These are phyloP conservation scores for Sialia sialis DNA, from an alignment of 2,113 vertebrate species.

Conservation along the genomic window DNA sequence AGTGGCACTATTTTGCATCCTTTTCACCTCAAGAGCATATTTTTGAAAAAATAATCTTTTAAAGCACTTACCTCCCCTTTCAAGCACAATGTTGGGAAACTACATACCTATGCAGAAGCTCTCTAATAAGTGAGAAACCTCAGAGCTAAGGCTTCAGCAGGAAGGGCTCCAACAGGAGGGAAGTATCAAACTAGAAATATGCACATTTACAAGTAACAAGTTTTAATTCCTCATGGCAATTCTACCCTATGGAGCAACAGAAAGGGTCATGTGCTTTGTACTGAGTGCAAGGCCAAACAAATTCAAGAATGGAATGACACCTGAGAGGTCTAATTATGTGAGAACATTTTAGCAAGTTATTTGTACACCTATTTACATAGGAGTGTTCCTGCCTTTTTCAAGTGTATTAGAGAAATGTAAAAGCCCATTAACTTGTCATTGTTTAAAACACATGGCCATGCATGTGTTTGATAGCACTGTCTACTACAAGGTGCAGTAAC, in stretches of 20 bases:
- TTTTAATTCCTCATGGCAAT: background rate
- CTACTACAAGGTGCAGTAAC: background rate
- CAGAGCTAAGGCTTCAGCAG: background rate
- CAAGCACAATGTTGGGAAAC: background rate
- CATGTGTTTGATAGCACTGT: background rate
- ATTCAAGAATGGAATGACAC: background rate
- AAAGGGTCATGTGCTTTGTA: background rate
- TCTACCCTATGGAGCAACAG: background rate
- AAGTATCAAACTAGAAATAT: background rate
- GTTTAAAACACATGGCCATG: background rate
- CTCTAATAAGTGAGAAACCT: background rate
- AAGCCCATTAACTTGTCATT: background rate
- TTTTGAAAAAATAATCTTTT: background rate
- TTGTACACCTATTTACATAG: background rate
- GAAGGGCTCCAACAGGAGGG: background rate
- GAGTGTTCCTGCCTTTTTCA: background rate
- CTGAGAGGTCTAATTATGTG: background rate
- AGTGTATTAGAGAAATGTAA: background rate
- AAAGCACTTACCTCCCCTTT: background rate
- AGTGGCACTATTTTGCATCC: background rate
- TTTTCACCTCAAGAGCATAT: background rate
- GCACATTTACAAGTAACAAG: fast-evolving
- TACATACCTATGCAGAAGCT: background rate
- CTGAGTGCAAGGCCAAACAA: background rate
- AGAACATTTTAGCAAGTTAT: background rate